Percentiles rank a stretch among this genome's conserved stretches.
Evolutionary conservation across 1,140 invertebrate genomes (phyloP).

Genomic region (Drosophila serrata): DNA sequence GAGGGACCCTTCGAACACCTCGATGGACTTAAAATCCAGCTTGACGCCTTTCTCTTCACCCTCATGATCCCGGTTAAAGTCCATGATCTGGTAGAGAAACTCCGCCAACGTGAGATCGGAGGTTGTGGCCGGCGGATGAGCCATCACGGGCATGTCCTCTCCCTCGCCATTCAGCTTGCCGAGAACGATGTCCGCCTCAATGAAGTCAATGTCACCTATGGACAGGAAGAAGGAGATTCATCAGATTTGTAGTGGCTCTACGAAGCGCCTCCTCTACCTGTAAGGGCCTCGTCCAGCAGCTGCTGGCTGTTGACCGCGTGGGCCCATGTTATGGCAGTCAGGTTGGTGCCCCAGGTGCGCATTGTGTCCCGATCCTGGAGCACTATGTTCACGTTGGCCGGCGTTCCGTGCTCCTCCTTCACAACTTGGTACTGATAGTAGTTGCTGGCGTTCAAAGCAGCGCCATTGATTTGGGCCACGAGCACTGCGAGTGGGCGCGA

Average conservation of each 20-base stretch:
- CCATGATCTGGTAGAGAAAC: constrained; percentile 89
- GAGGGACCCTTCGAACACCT: constrained; percentile 90
- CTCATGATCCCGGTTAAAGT: constrained; percentile 83
- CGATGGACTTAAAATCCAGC: constrained; percentile 94
- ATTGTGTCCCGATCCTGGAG: constrained; percentile 43
- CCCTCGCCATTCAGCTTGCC: constrained; percentile 87
- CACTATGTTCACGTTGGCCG: constrained; percentile 15
- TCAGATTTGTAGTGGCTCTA: neutral
- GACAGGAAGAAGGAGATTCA: neutral
- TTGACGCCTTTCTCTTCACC: constrained; percentile 91
- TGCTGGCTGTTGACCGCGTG: constrained; percentile 92
- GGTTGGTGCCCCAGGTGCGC: constrained; percentile 86
- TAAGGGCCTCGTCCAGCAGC: constrained; percentile 88
- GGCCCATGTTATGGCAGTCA: constrained; percentile 92
- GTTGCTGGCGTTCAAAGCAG: constrained; percentile 51
- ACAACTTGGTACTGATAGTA: constrained; percentile 50
- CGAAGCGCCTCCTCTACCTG: constrained; percentile 82
- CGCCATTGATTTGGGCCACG: constrained; percentile 63
- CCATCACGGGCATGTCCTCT: constrained; percentile 92
- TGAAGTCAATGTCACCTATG: constrained; percentile 88
- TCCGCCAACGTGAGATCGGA: constrained; percentile 92
- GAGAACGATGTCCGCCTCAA: constrained; percentile 95
- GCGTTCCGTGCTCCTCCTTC: constrained; percentile 3
- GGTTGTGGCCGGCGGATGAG: constrained; percentile 90
- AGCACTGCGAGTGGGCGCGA: constrained; percentile 38